Evolutionary conservation across 2,888 invertebrate genomes (phyloP).

Genomic region (Dicyrtomina minuta): DNA sequence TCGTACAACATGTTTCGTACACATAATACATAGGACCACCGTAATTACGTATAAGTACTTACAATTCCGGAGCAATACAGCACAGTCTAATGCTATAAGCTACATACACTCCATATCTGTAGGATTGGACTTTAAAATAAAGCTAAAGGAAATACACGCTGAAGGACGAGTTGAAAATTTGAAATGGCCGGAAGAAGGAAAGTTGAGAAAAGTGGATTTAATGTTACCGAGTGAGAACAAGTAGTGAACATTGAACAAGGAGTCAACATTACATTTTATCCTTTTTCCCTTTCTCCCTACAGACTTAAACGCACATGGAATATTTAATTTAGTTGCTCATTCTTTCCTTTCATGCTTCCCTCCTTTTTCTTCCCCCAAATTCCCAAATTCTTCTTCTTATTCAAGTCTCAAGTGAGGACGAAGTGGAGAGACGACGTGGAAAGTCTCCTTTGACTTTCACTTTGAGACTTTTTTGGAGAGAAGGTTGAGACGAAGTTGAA

Average conservation of each 20-base stretch:
- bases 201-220: constrained; percentile 2
- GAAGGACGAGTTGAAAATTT: not conserved
- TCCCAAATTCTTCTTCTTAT: not conserved
- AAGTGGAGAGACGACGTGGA: too few species aligned
- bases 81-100: too few species aligned
- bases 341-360: not conserved
- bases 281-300: not conserved
- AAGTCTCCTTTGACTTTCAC: too few species aligned
- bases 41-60: not conserved
- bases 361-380: constrained; percentile 3
- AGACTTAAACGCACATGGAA: constrained; percentile 6
- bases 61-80: not conserved
- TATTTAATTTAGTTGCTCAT: constrained; percentile 9
- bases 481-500: too few species aligned
- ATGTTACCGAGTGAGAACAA: too few species aligned
- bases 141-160: not conserved
- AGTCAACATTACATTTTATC: too few species aligned
- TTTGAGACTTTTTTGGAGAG: too few species aligned
- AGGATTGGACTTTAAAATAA: not conserved
- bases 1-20: too few species aligned
- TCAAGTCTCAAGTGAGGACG: not conserved
- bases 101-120: not conserved
- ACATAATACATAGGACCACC: too few species aligned
- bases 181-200: constrained; percentile 6
- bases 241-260: too few species aligned